Percentiles rank a stretch among this genome's conserved stretches.
Evolutionary conservation across 2,888 invertebrate genomes (phyloP).

Genomic region (Hybos culiciformis): DNA sequence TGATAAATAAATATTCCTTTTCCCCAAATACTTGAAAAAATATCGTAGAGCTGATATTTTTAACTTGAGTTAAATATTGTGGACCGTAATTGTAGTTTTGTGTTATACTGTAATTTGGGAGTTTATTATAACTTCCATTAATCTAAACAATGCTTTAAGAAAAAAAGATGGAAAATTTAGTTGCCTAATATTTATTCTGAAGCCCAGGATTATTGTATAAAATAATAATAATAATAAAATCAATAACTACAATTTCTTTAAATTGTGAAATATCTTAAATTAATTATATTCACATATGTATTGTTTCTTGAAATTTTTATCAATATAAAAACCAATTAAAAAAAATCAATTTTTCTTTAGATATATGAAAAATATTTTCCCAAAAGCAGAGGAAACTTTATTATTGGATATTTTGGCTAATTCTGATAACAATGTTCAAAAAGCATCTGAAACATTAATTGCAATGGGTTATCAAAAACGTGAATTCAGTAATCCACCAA

Average conservation of each 20-base stretch:
- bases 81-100: too few relatives aligned
- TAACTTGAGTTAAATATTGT: too few relatives aligned
- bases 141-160: too few relatives aligned
- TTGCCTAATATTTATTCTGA: not conserved
- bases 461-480: slow-evolving; percentile 72
- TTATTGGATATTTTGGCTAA: slow-evolving; percentile 70
- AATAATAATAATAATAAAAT: not conserved
- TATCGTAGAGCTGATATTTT: too few relatives aligned
- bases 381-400: slow-evolving; percentile 77
- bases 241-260: not conserved
- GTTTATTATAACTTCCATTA: too few relatives aligned
- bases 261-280: not conserved
- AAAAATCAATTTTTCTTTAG: slow-evolving; percentile 35
- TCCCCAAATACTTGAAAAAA: too few relatives aligned
- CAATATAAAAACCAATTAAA: too few relatives aligned
- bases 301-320: too few relatives aligned
- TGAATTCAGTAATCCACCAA: slow-evolving; percentile 48
- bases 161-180: not conserved
- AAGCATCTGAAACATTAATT: slow-evolving; percentile 66
- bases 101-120: too few relatives aligned
- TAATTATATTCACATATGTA: not conserved
- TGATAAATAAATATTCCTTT: too few relatives aligned
- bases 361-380: slow-evolving; percentile 82
- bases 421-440: slow-evolving; percentile 83
- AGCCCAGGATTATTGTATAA: too few relatives aligned